These are phyloP conservation scores for Ypsolopha scabrella DNA, from an alignment of 2,888 invertebrate genomes.

Conservation along the genomic window DNA sequence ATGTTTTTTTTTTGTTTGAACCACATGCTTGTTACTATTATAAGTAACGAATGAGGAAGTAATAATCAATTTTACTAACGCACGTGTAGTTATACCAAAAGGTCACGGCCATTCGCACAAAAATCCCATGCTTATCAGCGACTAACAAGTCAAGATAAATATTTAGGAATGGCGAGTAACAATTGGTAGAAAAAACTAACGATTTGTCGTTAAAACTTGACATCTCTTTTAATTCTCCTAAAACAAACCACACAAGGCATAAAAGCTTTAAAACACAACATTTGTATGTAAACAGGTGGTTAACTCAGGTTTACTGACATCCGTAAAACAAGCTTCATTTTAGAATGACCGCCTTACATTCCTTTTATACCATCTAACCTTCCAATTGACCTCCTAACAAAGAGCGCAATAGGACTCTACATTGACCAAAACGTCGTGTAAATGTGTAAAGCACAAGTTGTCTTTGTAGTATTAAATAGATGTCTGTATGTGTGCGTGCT, in stretches of 20 bases:
- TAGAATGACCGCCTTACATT: no score
- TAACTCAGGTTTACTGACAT: conserved; percentile 53
- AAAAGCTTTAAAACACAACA: conserved; percentile 25
- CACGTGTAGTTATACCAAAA: no score
- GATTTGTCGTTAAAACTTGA: conserved; percentile 12
- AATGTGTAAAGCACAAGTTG: conserved; percentile 2
- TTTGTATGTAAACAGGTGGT: conserved; percentile 58
- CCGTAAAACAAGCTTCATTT: conserved; percentile 18
- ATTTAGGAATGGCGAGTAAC: background rate
- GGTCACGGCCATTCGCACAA: no score
- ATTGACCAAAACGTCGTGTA: background rate
- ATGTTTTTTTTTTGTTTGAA: no score
- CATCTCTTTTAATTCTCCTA: conserved; percentile 52
- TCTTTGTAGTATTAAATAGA: conserved; percentile 21
- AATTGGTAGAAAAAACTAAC: background rate
- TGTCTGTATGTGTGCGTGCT: conserved; percentile 25
- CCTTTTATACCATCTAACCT: no score
- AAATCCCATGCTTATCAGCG: no score
- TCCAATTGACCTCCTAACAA: no score
- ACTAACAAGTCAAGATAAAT: no score
- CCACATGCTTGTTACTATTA: no score
- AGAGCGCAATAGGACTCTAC: no score
- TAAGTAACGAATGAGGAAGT: no score
- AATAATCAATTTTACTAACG: no score
- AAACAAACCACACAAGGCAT: conserved; percentile 15